phyloP scores from a whole-genome alignment of 2,888 invertebrate species.

The Exocentrus adspersus region DNA sequence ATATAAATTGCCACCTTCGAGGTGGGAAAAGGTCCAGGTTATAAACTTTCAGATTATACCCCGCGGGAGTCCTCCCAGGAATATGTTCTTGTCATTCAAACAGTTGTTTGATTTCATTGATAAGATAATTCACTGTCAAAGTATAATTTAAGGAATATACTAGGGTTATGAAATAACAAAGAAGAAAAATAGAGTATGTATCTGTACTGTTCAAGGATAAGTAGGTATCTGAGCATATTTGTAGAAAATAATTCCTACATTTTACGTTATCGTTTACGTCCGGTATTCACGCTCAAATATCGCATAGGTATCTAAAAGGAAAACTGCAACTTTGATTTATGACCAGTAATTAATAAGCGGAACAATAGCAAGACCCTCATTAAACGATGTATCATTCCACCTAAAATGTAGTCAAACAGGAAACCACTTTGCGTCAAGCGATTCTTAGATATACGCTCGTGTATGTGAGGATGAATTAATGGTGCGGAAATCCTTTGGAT shows the following conservation, averaged over 20 bases:
- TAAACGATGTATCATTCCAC: slow-evolving; percentile 1
- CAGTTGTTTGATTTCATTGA: too few species aligned
- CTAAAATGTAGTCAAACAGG: slow-evolving; percentile 4
- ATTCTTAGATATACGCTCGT: slow-evolving; percentile 2
- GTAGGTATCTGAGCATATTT: too few species aligned
- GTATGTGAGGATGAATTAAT: neutral
- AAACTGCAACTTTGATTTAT: neutral
- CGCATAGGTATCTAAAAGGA: neutral
- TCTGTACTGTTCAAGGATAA: too few species aligned
- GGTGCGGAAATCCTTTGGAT: neutral
- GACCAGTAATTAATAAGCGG: neutral
- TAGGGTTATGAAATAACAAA: too few species aligned
- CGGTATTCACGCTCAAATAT: neutral
- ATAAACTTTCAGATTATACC: too few species aligned
- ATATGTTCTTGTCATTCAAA: neutral
- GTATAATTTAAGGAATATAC: too few species aligned
- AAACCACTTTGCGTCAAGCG: slow-evolving; percentile 6
- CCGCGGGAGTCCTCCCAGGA: neutral
- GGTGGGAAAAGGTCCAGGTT: neutral
- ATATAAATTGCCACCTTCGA: neutral
- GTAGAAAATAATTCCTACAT: too few species aligned
- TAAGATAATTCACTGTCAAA: too few species aligned
- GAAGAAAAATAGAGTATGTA: too few species aligned
- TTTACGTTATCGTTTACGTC: too few species aligned
- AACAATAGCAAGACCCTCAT: neutral